Base-by-base conservation (phyloP, 2,797 vertebrate genomes). In the Gymnoscopelus braueri region DNA sequence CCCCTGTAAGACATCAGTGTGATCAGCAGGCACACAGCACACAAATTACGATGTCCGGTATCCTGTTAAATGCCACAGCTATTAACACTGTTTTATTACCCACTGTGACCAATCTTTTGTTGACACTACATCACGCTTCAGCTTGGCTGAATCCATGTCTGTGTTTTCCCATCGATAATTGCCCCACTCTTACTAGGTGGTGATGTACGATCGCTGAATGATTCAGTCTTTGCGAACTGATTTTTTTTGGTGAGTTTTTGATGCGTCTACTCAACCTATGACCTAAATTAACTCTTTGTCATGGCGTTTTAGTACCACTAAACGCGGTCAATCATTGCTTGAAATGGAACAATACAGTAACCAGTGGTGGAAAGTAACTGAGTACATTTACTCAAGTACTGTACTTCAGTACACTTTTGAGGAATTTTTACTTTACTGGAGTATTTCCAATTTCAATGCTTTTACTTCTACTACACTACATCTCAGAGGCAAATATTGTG, bases 1-100 rank as follows among this genome's bases (percentile, higher is more conserved):
- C 74, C 63, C 67, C 60, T 19, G 47, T 64, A 59, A 81, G 83
- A 86, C 83, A 87, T 77, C 78, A 68, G 71, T 76, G 79, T 85
- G 86, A 89, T 89, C 84, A 82, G 87, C 81, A 84, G 57, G n/a
- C n/a, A n/a, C 0, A 32, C 55, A 57, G 9, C 4, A 71, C 77
- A 55, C 60, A 79, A 85, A 88, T 79, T 39, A 69, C 68, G 59
- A 65, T 52, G 58, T 77, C 78, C 56, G 72, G 74, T 68, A 60
- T 55, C 29, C 49, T 61, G 53, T 77, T 88, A 83, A 90, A 88
- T 81, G 84, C 82, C 86, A 82, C 69, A 80, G 75, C 84, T 65
- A 85, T 88, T 84, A 81, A 75, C 83, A 62, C 75, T 59, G 65
- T 68, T 71, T 78, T 83, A 79, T 76, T 74, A 74, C 23, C 56